Conservation (phyloP, 1,140 invertebrate genomes). For the Palaemon carinicauda region DNA sequence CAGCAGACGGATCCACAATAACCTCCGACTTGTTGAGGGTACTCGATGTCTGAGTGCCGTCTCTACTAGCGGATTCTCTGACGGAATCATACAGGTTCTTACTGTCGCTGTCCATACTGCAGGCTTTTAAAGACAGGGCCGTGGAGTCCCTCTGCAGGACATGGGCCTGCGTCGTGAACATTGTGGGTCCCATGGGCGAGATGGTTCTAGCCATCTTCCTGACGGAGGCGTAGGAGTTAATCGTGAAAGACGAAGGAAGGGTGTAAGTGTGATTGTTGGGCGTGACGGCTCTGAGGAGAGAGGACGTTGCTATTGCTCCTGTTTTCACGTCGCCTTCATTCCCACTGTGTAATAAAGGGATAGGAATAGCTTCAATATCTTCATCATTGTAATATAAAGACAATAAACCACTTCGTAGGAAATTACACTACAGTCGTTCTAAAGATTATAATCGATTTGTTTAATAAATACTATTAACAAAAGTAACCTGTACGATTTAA, state of each 20-base stretch:
- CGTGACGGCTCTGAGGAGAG: slow-evolving; percentile 33
- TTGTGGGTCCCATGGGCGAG: slow-evolving; percentile 37
- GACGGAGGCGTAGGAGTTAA: slow-evolving; percentile 55
- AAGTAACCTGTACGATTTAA: too few species aligned
- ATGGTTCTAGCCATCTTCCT: slow-evolving; percentile 28
- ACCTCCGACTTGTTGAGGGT: slow-evolving; percentile 46
- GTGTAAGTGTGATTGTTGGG: slow-evolving; percentile 57
- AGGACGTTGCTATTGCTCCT: slow-evolving; percentile 37
- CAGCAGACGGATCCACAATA: slow-evolving; percentile 45
- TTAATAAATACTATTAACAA: too few species aligned
- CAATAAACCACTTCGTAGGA: too few species aligned
- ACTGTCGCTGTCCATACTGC: slow-evolving; percentile 38
- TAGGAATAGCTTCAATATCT: too few species aligned
- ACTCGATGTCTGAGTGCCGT: slow-evolving; percentile 22
- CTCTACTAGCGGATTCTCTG: slow-evolving; percentile 31
- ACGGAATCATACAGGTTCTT: slow-evolving; percentile 22
- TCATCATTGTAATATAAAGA: too few species aligned
- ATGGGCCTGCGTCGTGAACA: slow-evolving; percentile 16
- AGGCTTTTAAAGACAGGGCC: slow-evolving; percentile 20
- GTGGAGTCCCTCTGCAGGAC: slow-evolving; percentile 24
- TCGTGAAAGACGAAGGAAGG: slow-evolving; percentile 51
- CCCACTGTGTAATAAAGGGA: neutral
- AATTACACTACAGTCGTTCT: too few species aligned
- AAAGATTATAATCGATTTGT: too few species aligned
- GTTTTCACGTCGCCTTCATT: slow-evolving; percentile 41